Percentiles rank a stretch among this genome's conserved stretches.
These are phyloP conservation scores for Ostrea edulis DNA, from an alignment of 1,140 invertebrate species.

Conservation along the genomic window DNA sequence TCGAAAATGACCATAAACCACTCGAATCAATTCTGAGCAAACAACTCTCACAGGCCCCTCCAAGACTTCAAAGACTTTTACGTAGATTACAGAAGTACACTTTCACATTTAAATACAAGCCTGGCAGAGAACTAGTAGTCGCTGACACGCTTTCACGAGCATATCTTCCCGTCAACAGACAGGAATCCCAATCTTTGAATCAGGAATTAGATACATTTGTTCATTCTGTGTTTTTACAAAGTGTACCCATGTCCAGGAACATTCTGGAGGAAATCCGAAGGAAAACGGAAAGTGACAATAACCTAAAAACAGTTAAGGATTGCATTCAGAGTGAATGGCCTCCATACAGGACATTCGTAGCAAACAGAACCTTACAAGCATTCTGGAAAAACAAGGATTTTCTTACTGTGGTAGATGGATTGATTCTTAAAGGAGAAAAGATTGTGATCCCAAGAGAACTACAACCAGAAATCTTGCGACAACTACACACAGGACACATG, in stretches of 20 bases:
- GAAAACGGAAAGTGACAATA: neutral
- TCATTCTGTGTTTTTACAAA: neutral
- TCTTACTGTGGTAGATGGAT: too few species aligned
- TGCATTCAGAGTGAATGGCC: neutral
- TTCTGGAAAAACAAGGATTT: too few species aligned
- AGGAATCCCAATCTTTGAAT: neutral
- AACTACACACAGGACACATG: too few species aligned
- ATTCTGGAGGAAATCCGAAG: neutral
- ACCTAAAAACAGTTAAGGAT: neutral
- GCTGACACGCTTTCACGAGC: neutral
- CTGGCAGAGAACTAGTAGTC: neutral
- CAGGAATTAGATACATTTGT: neutral
- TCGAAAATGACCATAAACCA: conserved; percentile 76
- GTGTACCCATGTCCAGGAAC: neutral
- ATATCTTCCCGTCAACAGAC: neutral
- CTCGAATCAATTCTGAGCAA: conserved; percentile 78
- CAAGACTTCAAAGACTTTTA: conserved; percentile 20
- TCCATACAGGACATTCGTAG: too few species aligned
- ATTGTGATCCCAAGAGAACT: too few species aligned
- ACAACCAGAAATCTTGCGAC: too few species aligned
- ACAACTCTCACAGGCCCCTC: conserved; percentile 56
- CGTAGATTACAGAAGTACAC: neutral
- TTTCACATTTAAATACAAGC: neutral
- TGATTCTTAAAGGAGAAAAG: too few species aligned
- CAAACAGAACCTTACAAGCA: too few species aligned